Percentiles rank a stretch among this genome's conserved stretches.
These are phyloP conservation scores for Diprion similis DNA, from an alignment of 1,140 invertebrate species.

Conservation along the genomic window DNA sequence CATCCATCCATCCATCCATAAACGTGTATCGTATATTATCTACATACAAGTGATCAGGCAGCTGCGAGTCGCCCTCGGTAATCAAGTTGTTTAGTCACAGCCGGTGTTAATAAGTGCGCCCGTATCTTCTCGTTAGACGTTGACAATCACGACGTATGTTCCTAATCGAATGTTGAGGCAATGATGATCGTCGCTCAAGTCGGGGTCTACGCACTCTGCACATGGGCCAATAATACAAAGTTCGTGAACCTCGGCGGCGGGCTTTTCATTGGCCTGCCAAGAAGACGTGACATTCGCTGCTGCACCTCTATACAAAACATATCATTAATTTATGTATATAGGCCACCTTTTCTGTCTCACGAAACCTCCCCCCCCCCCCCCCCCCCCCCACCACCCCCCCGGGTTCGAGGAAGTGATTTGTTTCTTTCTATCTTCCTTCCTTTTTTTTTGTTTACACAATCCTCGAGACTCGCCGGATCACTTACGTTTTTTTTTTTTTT, in stretches of 20 bases:
- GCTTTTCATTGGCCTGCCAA: not conserved
- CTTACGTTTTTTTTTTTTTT: too few species aligned
- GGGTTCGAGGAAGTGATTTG: too few species aligned
- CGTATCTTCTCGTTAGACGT: conserved; percentile 5
- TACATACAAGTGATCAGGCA: not conserved
- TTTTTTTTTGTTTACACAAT: too few species aligned
- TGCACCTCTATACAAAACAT: too few species aligned
- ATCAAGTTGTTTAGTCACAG: not conserved
- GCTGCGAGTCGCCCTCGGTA: not conserved
- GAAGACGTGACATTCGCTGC: not conserved
- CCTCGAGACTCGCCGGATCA: too few species aligned
- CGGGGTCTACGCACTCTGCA: conserved; percentile 4
- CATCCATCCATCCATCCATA: too few species aligned
- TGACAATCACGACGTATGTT: conserved; percentile 2
- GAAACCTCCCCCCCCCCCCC: too few species aligned
- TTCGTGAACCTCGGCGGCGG: not conserved
- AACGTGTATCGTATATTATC: too few species aligned
- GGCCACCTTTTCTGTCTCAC: not conserved
- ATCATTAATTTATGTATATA: too few species aligned
- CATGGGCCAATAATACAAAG: not conserved
- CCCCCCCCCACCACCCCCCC: too few species aligned
- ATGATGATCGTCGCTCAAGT: conserved; percentile 4
- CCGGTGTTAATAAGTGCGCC: not conserved
- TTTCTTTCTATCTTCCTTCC: too few species aligned
- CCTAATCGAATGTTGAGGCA: conserved; percentile 4